Base-by-base conservation (phyloP, 2,113 vertebrate species). In the Eclectus roratus region DNA sequence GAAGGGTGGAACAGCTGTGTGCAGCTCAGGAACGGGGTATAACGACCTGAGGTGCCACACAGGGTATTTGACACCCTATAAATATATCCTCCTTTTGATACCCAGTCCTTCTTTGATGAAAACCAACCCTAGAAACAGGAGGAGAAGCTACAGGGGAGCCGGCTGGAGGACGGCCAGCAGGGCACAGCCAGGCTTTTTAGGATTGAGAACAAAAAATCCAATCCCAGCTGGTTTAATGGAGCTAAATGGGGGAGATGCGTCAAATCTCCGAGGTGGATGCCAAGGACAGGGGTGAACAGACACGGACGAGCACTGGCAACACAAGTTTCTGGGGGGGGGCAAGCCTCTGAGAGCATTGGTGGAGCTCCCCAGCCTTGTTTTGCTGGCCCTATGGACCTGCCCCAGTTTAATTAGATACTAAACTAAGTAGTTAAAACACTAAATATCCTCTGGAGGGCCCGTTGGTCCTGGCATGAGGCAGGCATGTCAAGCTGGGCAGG, bases 1-100 rank as follows among this genome's bases (percentile, higher is more conserved):
- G 89, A 95, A 95, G 91, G 76, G 81, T 61, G 53, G 82, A 94
- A 95, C 97, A 96, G 94, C 96, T 96, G 94, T 96, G 91, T 79
- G 78, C 1, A 1, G 84, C 64, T 87, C 5, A 8, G 83, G 41
- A 92, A 82, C 16, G 10, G 93, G 65, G 49, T 89, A 95, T 92
- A 95, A 93, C 23, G n/a, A 89, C 86, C 89, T 33, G 66, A 12
- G 33, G 79, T 96, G 91, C 94, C 93, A 88, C 96, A 92, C 86
- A 71, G 96, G 88, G 96, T 96, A 98, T 98, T 97, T 98, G 96
- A 97, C 89, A 97, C 95, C 96, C 98, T 98, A 98, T 98, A 98
- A 98, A 98, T 98, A 98, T 97, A 97, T 85, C 82, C 88, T 79
- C 86, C 77, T 91, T 96, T 94, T 80, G 92, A 78, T 88, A 93